Conservation (phyloP, 2,113 vertebrate genomes). For the Marcusenius ussheri region DNA sequence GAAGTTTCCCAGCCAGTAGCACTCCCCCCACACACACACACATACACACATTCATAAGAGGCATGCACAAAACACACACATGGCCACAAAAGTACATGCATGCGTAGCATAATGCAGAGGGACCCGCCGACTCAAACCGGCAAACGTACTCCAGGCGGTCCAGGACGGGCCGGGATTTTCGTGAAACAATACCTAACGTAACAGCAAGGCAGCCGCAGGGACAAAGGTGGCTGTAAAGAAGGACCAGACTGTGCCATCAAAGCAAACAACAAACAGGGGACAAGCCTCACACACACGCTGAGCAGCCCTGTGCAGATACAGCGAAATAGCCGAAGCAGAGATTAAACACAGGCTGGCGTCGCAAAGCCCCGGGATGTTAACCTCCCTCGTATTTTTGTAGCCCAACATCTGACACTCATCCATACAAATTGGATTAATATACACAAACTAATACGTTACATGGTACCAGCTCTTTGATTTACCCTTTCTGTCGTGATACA, state of each 20-base stretch:
- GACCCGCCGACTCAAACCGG: neutral
- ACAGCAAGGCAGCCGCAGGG: neutral
- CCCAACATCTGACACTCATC: slow-evolving; percentile 11
- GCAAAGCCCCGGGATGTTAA: neutral
- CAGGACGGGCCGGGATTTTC: neutral
- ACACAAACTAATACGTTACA: slow-evolving; percentile 1
- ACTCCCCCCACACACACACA: neutral
- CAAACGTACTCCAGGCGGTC: neutral
- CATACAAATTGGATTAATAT: slow-evolving; percentile 3
- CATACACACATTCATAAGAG: neutral
- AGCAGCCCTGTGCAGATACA: neutral
- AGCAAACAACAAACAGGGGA: neutral
- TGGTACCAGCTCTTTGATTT: neutral
- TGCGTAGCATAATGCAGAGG: neutral
- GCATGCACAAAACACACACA: neutral
- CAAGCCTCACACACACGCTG: neutral
- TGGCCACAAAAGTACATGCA: neutral
- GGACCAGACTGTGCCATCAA: neutral
- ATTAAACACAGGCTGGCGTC: neutral
- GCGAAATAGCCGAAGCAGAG: neutral
- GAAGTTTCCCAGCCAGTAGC: slow-evolving; percentile 12
- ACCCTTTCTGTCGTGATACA: neutral
- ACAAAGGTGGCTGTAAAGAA: neutral
- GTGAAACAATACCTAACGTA: neutral
- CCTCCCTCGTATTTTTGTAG: neutral